These are phyloP conservation scores for Micrasema minimum DNA, from an alignment of 1,140 invertebrate genomes.

Conservation along the genomic window DNA sequence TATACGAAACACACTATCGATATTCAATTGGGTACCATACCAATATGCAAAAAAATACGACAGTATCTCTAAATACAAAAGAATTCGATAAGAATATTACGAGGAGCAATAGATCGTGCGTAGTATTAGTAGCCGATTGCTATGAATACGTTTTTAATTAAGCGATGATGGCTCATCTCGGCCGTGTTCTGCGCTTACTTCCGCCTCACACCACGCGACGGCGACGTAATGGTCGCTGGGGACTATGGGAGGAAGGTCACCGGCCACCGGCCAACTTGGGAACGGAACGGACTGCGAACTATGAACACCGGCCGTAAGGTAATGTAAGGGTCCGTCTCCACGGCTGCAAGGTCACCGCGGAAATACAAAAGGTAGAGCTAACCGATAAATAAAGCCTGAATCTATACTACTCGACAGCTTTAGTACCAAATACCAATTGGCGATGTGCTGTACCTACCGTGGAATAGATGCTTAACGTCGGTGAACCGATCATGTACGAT, in stretches of 20 bases:
- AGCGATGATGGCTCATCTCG: constrained; percentile 17
- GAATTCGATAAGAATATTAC: too few species aligned
- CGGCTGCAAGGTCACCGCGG: background rate
- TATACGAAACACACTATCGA: too few species aligned
- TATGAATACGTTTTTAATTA: constrained; percentile 22
- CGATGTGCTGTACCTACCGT: background rate
- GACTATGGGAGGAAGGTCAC: constrained; percentile 14
- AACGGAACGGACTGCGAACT: too few species aligned
- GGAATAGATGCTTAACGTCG: background rate
- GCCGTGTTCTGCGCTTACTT: background rate
- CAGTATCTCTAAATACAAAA: too few species aligned
- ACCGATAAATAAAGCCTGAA: background rate
- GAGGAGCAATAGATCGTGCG: too few species aligned
- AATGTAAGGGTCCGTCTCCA: too few species aligned
- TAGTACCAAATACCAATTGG: background rate
- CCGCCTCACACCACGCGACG: constrained; percentile 9
- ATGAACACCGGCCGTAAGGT: too few species aligned
- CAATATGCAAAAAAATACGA: too few species aligned
- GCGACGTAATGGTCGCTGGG: background rate
- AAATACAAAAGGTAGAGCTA: background rate
- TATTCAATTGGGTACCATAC: too few species aligned
- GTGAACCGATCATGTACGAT: background rate
- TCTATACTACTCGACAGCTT: background rate
- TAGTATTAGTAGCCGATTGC: too few species aligned
- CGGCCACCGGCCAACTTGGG: background rate